Percentiles rank a stretch among this genome's conserved stretches.
Conservation (phyloP, 2,797 vertebrate genomes). For the Sylvia borin region DNA sequence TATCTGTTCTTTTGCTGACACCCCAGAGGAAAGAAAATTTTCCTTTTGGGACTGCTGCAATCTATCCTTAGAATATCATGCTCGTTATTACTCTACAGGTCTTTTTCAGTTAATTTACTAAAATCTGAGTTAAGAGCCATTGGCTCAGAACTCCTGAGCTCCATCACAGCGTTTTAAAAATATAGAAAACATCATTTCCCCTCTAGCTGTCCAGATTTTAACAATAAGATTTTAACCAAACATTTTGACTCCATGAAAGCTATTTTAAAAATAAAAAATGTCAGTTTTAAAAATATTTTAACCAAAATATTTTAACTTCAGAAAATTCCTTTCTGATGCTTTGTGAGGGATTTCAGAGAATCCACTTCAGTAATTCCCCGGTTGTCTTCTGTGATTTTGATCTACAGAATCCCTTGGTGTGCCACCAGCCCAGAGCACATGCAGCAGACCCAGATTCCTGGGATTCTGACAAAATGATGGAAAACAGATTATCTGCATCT, state of each 20-base stretch:
- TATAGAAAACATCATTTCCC: background rate
- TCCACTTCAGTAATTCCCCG: background rate
- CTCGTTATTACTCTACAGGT: background rate
- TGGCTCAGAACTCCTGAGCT: background rate
- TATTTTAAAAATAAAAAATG: background rate
- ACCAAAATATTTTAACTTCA: background rate
- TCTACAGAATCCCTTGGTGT: background rate
- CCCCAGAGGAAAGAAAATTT: background rate
- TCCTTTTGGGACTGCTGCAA: background rate
- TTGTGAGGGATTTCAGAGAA: background rate
- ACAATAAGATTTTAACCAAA: background rate
- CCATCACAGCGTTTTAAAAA: background rate
- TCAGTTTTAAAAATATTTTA: background rate
- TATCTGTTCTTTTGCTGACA: background rate
- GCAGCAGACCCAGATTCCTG: background rate
- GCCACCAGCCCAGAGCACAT: background rate
- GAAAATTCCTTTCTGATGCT: background rate
- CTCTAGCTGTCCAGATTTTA: background rate
- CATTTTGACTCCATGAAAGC: background rate
- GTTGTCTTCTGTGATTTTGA: background rate
- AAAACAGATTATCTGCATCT: background rate
- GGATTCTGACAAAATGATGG: background rate
- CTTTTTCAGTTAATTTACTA: constrained; percentile 18
- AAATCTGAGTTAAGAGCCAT: background rate
- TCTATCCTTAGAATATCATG: background rate